Evolutionary conservation across 1,140 invertebrate genomes (phyloP).

Genomic region (Parapsyche elsis): DNA sequence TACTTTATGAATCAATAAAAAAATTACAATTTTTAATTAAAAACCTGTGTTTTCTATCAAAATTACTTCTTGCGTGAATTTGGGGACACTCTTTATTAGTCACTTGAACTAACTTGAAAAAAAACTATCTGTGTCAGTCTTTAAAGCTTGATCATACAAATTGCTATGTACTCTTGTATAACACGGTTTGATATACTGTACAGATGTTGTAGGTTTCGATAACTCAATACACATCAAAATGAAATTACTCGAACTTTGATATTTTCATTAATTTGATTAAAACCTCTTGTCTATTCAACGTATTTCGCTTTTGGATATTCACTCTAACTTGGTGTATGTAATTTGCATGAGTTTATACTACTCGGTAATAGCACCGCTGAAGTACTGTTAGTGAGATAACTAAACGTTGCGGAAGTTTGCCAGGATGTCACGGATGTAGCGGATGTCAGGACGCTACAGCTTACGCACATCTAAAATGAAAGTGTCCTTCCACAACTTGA

Average conservation of each 20-base stretch:
- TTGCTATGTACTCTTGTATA: too few species aligned
- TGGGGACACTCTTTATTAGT: too few species aligned
- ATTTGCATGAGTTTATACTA: conserved; percentile 16
- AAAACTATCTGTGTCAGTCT: too few species aligned
- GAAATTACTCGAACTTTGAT: neutral
- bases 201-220: too few species aligned
- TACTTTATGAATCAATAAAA: too few species aligned
- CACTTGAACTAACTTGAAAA: too few species aligned
- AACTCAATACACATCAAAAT: too few species aligned
- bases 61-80: too few species aligned
- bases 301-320: neutral
- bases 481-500: conserved; percentile 8
- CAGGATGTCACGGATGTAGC: conserved; percentile 19
- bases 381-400: conserved; percentile 23
- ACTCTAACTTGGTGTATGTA: neutral
- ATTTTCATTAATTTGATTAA: neutral
- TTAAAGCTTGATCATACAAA: too few species aligned
- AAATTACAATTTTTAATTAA: too few species aligned
- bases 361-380: neutral
- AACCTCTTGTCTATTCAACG: neutral
- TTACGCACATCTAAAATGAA: conserved; percentile 17
- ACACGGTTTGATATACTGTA: too few species aligned
- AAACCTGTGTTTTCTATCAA: too few species aligned
- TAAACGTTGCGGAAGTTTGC: conserved; percentile 25
- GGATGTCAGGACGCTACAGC: conserved; percentile 13